Percentiles rank a stretch among this genome's conserved stretches.
Evolutionary conservation across 64 coral and sea anemone genomes (phyloP).

Genomic region (Stylophora pistillata): DNA sequence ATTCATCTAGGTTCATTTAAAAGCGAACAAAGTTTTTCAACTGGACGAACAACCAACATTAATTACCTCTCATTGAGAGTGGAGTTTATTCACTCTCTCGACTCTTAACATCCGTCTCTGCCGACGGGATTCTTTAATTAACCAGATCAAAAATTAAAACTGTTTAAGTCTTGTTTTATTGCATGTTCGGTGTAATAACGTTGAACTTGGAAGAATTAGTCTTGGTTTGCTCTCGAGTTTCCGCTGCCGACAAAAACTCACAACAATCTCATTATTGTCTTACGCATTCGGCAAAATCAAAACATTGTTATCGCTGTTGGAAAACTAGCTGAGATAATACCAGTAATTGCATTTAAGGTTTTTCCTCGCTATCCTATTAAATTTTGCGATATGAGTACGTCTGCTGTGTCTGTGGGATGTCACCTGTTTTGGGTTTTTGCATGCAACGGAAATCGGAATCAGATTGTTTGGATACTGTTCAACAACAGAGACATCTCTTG

Average conservation of each 20-base stretch:
- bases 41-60: not conserved
- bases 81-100: not conserved
- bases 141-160: not conserved
- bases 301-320: conserved; percentile 9
- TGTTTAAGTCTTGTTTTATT: conserved; percentile 23
- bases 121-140: not conserved
- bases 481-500: not conserved
- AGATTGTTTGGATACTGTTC: not conserved
- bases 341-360: conserved; percentile 5
- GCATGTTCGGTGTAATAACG: not conserved
- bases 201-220: not conserved
- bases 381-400: not conserved
- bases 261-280: conserved; percentile 11
- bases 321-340: conserved; percentile 1
- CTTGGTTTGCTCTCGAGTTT: not conserved
- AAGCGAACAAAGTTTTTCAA: too few relatives aligned
- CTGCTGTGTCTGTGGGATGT: not conserved
- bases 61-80: not conserved
- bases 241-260: not conserved
- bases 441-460: not conserved
- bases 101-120: not conserved
- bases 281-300: not conserved
- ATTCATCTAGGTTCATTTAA: too few relatives aligned
- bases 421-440: not conserved
- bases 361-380: not conserved